Evolutionary conservation across 2,113 vertebrate genomes (phyloP).

Genomic region (Kobus ellipsiprymnus): DNA sequence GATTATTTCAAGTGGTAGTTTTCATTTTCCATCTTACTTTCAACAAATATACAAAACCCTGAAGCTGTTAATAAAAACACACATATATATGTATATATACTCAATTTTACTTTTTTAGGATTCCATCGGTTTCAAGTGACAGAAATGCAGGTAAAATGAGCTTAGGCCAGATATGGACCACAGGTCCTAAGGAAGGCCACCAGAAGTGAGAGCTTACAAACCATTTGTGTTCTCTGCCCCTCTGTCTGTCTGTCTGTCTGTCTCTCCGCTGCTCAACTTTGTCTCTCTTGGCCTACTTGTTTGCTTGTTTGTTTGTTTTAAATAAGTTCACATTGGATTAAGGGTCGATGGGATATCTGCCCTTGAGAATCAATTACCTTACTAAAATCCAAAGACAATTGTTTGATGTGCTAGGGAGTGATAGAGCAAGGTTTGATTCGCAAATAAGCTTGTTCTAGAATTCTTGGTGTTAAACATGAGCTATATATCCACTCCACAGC

Average conservation of each 20-base stretch:
- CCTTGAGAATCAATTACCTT: neutral
- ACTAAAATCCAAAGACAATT: neutral
- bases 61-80: neutral
- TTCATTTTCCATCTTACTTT: neutral
- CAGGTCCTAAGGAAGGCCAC: neutral
- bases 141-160: neutral
- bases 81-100: neutral
- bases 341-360: neutral
- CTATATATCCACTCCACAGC: neutral
- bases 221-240: neutral
- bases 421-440: neutral
- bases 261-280: accelerated
- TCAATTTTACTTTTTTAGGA: neutral
- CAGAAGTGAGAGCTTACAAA: neutral
- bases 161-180: neutral
- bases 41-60: neutral
- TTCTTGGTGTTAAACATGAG: neutral
- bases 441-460: neutral
- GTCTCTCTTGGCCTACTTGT: neutral
- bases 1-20: neutral
- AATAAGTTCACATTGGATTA: neutral
- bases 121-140: neutral
- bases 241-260: neutral
- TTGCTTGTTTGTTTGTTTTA: neutral
- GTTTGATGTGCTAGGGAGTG: neutral